Percentiles rank a stretch among this genome's conserved stretches.
phyloP scores from a whole-genome alignment of 2,888 invertebrate genomes.

The Axea sp. region DNA sequence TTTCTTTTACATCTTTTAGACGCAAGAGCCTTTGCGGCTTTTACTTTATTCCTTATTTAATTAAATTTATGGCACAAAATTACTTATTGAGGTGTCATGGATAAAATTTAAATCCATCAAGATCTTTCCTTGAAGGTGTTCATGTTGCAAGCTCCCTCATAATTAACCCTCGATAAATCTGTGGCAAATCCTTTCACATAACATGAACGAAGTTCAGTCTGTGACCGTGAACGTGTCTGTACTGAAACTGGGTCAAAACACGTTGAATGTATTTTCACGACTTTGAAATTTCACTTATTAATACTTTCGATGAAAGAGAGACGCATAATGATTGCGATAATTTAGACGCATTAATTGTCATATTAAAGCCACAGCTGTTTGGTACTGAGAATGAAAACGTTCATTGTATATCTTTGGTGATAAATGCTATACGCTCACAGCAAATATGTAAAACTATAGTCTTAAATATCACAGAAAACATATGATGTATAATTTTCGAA shows the following conservation, averaged over 20 bases:
- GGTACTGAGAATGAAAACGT: conserved; percentile 3
- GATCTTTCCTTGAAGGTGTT: conserved; percentile 1
- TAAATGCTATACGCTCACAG: too few relatives aligned
- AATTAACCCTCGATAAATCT: conserved; percentile 19
- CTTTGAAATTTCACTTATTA: conserved; percentile 56
- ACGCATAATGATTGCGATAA: conserved; percentile 33
- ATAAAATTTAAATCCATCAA: conserved; percentile 6
- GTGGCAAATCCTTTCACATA: conserved; percentile 17
- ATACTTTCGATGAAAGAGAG: conserved; percentile 48
- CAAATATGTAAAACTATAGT: too few relatives aligned
- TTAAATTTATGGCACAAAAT: too few relatives aligned
- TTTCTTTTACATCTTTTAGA: too few relatives aligned
- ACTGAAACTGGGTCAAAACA: conserved; percentile 67
- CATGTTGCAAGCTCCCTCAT: conserved; percentile 8
- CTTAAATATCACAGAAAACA: too few relatives aligned
- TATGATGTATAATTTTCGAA: too few relatives aligned
- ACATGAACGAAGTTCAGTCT: conserved; percentile 62
- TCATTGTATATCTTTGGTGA: background rate
- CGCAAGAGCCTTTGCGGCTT: too few relatives aligned
- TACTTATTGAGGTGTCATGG: too few relatives aligned
- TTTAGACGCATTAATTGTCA: conserved; percentile 37
- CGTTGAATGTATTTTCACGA: conserved; percentile 55
- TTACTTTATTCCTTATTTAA: too few relatives aligned
- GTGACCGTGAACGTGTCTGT: conserved; percentile 72
- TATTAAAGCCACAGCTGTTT: conserved; percentile 3